These are phyloP conservation scores for Ceratina calcarata DNA, from an alignment of 1,140 invertebrate genomes.

Conservation along the genomic window DNA sequence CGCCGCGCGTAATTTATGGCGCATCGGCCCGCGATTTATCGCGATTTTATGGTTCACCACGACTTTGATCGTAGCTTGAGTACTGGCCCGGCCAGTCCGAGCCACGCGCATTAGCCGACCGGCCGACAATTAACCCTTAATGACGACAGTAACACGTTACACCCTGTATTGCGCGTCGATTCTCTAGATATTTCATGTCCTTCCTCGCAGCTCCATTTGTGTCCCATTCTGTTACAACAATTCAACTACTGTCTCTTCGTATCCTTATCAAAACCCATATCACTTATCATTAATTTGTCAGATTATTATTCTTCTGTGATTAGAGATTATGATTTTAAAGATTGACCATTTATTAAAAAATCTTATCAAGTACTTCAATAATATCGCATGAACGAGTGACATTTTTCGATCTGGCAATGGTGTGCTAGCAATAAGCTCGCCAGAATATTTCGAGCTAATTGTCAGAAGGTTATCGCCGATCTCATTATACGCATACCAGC, in stretches of 20 bases:
- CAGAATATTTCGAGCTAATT: conserved; percentile 73
- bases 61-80: conserved; percentile 32
- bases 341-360: no score
- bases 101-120: conserved; percentile 34
- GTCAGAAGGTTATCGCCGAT: conserved; percentile 74
- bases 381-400: no score
- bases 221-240: no score
- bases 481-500: conserved; percentile 76
- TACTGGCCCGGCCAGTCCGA: conserved; percentile 13
- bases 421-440: background rate
- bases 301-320: no score
- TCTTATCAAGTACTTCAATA: no score
- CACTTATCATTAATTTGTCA: no score
- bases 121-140: conserved; percentile 68
- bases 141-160: conserved; percentile 60
- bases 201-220: background rate
- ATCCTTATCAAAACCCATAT: no score
- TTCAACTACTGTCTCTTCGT: no score
- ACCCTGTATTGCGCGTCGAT: background rate
- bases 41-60: conserved; percentile 53
- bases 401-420: conserved; percentile 12
- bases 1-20: conserved; percentile 59
- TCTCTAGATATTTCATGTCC: background rate
- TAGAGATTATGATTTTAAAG: no score
- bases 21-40: conserved; percentile 52